Conservation (phyloP, 2,888 invertebrate genomes). For the Lacanobia wlatinum region DNA sequence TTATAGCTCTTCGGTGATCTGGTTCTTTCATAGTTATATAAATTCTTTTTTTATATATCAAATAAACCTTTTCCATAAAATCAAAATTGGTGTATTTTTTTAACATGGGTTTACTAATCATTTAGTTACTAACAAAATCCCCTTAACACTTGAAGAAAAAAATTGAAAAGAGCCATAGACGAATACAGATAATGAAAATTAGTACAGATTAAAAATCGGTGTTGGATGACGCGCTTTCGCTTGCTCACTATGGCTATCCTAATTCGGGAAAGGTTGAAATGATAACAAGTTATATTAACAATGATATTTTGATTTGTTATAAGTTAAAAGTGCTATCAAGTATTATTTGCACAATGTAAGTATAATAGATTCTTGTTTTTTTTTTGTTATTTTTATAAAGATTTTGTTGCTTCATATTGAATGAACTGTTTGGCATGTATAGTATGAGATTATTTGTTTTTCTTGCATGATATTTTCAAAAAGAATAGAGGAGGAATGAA, state of each 20-base stretch:
- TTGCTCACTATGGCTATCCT: conserved; percentile 81
- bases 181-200: conserved; percentile 65
- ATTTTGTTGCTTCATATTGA: conserved; percentile 77
- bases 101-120: conserved; percentile 90
- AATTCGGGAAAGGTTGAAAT: conserved; percentile 77
- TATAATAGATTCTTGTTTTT: conserved; percentile 78
- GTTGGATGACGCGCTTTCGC: conserved; percentile 84
- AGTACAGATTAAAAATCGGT: conserved; percentile 74
- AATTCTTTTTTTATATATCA: conserved; percentile 86
- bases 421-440: conserved; percentile 90
- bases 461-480: conserved; percentile 64
- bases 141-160: conserved; percentile 64
- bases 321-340: conserved; percentile 77
- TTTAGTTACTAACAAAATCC: conserved; percentile 83
- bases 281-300: conserved; percentile 71
- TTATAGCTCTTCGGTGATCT: conserved; percentile 86
- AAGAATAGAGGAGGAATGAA: conserved; percentile 57
- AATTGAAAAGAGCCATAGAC: conserved; percentile 71
- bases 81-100: conserved; percentile 90
- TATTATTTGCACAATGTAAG: conserved; percentile 85
- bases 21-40: conserved; percentile 85
- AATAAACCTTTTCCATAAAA: conserved; percentile 90
- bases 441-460: conserved; percentile 70
- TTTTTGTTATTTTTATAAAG: conserved; percentile 72
- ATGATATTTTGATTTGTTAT: conserved; percentile 68